Percentiles rank a stretch among this genome's conserved stretches.
Conservation (phyloP, 2,113 vertebrate species). For the Recurvirostra avosetta region DNA sequence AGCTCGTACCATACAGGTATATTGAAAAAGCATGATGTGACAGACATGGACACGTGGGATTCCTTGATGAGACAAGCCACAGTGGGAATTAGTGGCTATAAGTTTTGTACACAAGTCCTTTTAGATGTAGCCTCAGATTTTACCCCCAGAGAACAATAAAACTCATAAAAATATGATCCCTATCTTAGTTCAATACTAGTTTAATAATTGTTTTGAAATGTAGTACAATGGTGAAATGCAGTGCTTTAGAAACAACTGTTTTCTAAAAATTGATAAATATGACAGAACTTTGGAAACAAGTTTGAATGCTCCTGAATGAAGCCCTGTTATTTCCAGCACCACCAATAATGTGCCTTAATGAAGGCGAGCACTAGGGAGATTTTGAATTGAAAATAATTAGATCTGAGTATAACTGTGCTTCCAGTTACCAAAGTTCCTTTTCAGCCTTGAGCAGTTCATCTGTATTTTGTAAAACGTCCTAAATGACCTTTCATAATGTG, state of each 20-base stretch:
- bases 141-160: not conserved
- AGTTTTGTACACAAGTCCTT: not conserved
- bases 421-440: not conserved
- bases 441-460: not conserved
- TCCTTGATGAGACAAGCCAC: not conserved
- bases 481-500: not conserved
- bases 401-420: not conserved
- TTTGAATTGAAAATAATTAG: not conserved
- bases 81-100: not conserved
- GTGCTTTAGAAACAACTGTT: not conserved
- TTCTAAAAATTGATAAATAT: not conserved
- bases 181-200: not conserved
- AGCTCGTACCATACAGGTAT: not conserved
- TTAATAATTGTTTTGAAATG: not conserved
- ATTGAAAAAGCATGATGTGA: not conserved
- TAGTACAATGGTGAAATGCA: not conserved
- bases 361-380: not conserved
- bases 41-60: not conserved
- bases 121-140: not conserved
- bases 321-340: not conserved
- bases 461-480: not conserved
- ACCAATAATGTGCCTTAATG: not conserved
- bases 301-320: not conserved
- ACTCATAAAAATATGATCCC: not conserved
- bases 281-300: not conserved